Evolutionary conservation across 2,888 invertebrate genomes (phyloP).

Genomic region (Sceliomorpha sp.): DNA sequence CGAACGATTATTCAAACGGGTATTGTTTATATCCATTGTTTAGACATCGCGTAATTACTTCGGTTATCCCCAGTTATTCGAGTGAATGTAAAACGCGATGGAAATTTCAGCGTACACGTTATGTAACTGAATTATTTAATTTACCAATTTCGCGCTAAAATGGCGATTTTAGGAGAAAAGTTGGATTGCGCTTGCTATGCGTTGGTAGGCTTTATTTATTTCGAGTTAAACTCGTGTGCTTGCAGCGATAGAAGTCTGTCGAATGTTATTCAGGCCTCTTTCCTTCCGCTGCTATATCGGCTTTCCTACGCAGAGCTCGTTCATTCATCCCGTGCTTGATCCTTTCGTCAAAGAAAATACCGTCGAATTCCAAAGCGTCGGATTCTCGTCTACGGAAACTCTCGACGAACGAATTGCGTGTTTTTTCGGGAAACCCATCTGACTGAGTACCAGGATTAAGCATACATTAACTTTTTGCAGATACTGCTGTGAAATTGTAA

Average conservation of each 20-base stretch:
- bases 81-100: neutral
- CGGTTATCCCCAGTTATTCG: too few relatives aligned
- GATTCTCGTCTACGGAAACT: constrained; percentile 38
- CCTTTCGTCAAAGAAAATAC: constrained; percentile 52
- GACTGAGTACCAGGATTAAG: constrained; percentile 40
- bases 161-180: constrained; percentile 30
- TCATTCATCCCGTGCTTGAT: constrained; percentile 49
- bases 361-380: constrained; percentile 43
- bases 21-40: too few relatives aligned
- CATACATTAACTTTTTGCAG: constrained; percentile 46
- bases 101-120: neutral
- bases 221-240: constrained; percentile 16
- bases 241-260: neutral
- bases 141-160: constrained; percentile 19
- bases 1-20: too few relatives aligned
- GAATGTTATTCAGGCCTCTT: constrained; percentile 39
- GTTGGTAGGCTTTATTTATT: constrained; percentile 49
- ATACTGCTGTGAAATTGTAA: constrained; percentile 17
- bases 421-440: constrained; percentile 49
- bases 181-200: constrained; percentile 36
- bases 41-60: too few relatives aligned
- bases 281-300: constrained; percentile 34
- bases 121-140: constrained; percentile 29
- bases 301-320: constrained; percentile 43
- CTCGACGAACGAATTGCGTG: constrained; percentile 41